Percentiles rank a stretch among this genome's conserved stretches.
Evolutionary conservation across 2,888 invertebrate genomes (phyloP).

Genomic region (Labia minor): DNA sequence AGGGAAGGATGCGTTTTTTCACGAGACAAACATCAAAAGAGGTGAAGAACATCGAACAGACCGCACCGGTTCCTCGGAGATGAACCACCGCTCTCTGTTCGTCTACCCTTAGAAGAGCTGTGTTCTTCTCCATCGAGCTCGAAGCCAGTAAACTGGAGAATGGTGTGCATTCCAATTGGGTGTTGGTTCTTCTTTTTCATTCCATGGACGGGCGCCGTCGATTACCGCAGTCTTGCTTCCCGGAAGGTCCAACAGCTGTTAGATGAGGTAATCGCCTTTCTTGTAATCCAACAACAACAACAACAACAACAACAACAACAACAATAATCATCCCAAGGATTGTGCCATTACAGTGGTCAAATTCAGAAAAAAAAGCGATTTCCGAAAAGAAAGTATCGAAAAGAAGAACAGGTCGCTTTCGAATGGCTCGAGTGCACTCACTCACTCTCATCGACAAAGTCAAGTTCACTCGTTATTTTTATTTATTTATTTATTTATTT

Average conservation of each 20-base stretch:
- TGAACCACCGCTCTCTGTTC: background rate
- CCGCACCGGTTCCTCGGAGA: background rate
- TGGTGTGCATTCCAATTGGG: background rate
- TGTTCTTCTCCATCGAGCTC: background rate
- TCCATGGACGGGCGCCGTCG: background rate
- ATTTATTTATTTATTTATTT: too few relatives aligned
- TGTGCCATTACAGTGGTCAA: too few relatives aligned
- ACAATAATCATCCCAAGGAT: too few relatives aligned
- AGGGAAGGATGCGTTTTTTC: background rate
- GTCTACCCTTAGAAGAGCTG: background rate
- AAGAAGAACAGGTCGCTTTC: too few relatives aligned
- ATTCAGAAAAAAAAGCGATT: too few relatives aligned
- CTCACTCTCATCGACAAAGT: too few relatives aligned
- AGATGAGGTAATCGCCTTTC: background rate
- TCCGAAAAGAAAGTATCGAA: too few relatives aligned
- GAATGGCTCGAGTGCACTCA: too few relatives aligned
- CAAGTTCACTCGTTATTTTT: too few relatives aligned
- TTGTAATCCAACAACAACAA: too few relatives aligned
- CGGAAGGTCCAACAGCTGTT: background rate
- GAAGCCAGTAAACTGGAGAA: background rate
- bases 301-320: too few relatives aligned
- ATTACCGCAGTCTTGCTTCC: background rate
- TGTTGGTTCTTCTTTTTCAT: background rate
- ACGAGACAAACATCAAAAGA: background rate
- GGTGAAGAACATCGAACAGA: background rate